Conservation (phyloP, 2,888 invertebrate genomes). For the Allacma fusca region DNA sequence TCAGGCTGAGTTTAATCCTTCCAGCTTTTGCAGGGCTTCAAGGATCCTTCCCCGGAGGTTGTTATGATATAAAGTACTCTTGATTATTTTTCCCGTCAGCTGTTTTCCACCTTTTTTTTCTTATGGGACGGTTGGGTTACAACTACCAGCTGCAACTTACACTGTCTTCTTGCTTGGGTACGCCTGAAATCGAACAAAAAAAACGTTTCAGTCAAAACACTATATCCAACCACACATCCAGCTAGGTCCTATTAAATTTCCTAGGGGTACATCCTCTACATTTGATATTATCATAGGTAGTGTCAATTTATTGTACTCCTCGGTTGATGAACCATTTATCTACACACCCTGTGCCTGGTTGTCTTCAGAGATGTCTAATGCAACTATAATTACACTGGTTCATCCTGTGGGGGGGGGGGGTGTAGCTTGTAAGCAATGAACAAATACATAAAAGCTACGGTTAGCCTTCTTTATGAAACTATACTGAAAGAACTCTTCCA, state of each 20-base stretch:
- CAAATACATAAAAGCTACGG: neutral
- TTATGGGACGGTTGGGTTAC: neutral
- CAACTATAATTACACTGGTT: too few relatives aligned
- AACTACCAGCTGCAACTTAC: slow-evolving; percentile 23
- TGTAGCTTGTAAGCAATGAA: too few relatives aligned
- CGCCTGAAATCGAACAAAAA: slow-evolving; percentile 18
- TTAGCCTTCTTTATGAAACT: neutral
- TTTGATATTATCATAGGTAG: neutral
- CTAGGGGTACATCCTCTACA: neutral
- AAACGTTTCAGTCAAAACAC: slow-evolving; percentile 29
- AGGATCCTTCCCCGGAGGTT: neutral
- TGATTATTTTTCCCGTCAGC: slow-evolving; percentile 1
- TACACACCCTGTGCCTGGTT: neutral
- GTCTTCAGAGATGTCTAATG: too few relatives aligned
- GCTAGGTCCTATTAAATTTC: neutral
- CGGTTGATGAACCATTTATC: neutral
- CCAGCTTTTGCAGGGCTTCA: neutral
- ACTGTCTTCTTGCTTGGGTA: neutral
- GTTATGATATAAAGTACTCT: neutral
- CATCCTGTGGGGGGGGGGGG: too few relatives aligned
- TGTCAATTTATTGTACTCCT: neutral
- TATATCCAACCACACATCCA: neutral
- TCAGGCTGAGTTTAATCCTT: neutral
- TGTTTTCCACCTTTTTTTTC: slow-evolving; percentile 23
- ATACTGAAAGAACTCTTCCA: neutral